Percentiles rank a stretch among this genome's conserved stretches.
Evolutionary conservation across 2,113 vertebrate genomes (phyloP).

Genomic region (Pelusios castaneus): DNA sequence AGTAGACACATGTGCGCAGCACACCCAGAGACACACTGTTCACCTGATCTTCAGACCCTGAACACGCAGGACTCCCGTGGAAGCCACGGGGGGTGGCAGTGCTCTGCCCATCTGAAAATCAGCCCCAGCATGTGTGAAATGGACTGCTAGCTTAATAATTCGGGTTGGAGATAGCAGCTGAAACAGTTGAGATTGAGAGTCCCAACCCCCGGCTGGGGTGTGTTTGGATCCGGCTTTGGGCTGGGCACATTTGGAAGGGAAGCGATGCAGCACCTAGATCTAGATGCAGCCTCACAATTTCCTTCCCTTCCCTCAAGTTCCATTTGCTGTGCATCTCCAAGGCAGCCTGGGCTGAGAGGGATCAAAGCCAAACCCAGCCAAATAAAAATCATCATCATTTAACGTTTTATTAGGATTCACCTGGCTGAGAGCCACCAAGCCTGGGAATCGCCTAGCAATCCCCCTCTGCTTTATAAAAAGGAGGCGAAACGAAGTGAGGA

Average conservation of each 20-base stretch:
- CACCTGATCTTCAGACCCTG: neutral
- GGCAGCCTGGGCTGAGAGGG: accelerated
- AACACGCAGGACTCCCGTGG: neutral
- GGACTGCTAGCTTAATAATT: neutral
- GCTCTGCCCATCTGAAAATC: neutral
- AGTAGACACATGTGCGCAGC: neutral
- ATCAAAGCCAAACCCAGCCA: neutral
- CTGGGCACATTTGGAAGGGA: neutral
- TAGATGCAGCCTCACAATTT: neutral
- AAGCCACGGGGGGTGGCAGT: neutral
- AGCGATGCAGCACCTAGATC: neutral
- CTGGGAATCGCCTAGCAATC: neutral
- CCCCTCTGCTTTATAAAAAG: neutral
- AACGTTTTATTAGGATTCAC: neutral
- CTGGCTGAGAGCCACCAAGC: neutral
- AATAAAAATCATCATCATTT: neutral
- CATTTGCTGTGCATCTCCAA: neutral
- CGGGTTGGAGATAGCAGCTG: neutral
- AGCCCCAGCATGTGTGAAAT: too few relatives aligned
- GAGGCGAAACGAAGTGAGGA: neutral
- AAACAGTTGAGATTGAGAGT: neutral
- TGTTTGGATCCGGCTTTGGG: neutral
- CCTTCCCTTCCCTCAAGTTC: neutral
- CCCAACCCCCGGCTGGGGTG: neutral
- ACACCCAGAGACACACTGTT: neutral